Percentiles rank a stretch among this genome's conserved stretches.
Conservation (phyloP, 2,888 invertebrate genomes). For the Brenthis hecate region DNA sequence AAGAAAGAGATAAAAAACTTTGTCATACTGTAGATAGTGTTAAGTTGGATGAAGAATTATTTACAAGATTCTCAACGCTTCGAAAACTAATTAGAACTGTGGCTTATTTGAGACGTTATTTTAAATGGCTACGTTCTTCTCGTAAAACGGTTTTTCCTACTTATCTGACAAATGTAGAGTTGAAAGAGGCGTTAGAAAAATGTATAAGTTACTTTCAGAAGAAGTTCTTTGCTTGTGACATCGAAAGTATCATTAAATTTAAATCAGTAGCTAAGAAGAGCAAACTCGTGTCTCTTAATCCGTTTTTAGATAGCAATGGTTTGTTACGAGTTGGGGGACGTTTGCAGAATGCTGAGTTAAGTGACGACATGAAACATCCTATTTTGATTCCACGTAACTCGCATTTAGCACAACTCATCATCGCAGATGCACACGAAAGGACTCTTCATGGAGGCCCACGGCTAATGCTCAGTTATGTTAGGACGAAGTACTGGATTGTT, state of each 20-base stretch:
- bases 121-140: constrained; percentile 1
- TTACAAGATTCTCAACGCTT: constrained; percentile 34
- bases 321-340: too few species aligned
- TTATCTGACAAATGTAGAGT: constrained; percentile 3
- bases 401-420: constrained; percentile 33
- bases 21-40: too few species aligned
- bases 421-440: constrained; percentile 41
- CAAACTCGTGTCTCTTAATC: background rate
- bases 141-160: background rate
- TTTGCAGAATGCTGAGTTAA: too few species aligned
- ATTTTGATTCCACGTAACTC: constrained; percentile 21
- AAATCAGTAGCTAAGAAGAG: background rate
- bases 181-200: constrained; percentile 11
- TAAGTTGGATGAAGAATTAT: constrained; percentile 13
- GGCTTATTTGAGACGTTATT: constrained; percentile 36
- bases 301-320: background rate
- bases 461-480: constrained; percentile 36
- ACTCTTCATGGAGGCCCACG: constrained; percentile 44
- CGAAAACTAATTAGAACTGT: constrained; percentile 32
- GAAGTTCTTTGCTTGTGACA: constrained; percentile 8
- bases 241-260: constrained; percentile 7
- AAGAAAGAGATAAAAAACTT: too few species aligned
- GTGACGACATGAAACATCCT: constrained; percentile 33
- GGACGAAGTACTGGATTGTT: constrained; percentile 37
- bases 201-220: constrained; percentile 8